These are phyloP conservation scores for western clawed frog (Xenopus tropicalis) DNA, from an alignment of 2,113 vertebrate species.

Conservation along the genomic window UCB_Xtro_10.0 CM004451.2:20368001-20368500, in stretches of 20 bases:
- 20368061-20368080: neutral
- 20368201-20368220: neutral
- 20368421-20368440: slow-evolving; percentile 84
- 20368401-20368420: slow-evolving; percentile 74
- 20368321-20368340: neutral
- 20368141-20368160: neutral
- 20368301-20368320: neutral
- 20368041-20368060: neutral
- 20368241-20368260: neutral
- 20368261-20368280: neutral
- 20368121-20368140: neutral
- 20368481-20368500: slow-evolving; percentile 90
- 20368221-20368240: neutral
- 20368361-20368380: slow-evolving; percentile 68
- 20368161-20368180: neutral
- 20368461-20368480: slow-evolving; percentile 82
- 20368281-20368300: neutral
- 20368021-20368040: neutral
- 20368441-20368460: slow-evolving; percentile 83
- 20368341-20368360: slow-evolving; percentile 76
- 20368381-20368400: slow-evolving; percentile 75
- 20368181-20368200: too few relatives aligned
- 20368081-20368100: neutral
- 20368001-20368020: neutral
- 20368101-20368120: neutral